Evolutionary conservation across 2,113 vertebrate genomes (phyloP).

Genomic region (Marcusenius ussheri): DNA sequence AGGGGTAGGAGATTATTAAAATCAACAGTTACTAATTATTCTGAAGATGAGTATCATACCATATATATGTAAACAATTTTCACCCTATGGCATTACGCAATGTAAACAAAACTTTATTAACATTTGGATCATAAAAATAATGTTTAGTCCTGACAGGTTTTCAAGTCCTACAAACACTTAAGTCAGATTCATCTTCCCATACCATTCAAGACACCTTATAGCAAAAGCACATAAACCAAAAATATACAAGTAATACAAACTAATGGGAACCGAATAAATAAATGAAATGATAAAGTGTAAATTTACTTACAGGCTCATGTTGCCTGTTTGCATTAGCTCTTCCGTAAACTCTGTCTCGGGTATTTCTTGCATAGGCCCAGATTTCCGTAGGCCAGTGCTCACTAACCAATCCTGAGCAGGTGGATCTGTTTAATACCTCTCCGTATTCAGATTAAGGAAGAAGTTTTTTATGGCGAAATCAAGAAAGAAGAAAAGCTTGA

Average conservation of each 20-base stretch:
- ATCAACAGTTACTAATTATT: neutral
- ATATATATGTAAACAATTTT: neutral
- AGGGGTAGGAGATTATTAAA: neutral
- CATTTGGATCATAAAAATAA: neutral
- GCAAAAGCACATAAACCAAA: neutral
- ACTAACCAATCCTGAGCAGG: neutral
- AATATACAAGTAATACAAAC: neutral
- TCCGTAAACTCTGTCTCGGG: neutral
- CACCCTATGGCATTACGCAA: neutral
- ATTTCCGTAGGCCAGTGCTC: neutral
- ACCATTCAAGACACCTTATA: neutral
- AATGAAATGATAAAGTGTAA: neutral
- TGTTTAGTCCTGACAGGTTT: neutral
- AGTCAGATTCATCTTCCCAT: neutral
- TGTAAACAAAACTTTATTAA: neutral
- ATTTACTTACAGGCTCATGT: neutral
- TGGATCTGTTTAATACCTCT: neutral
- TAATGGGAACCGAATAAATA: neutral
- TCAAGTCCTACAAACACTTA: neutral
- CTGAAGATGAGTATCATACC: neutral
- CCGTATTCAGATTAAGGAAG: neutral
- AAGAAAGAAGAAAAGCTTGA: neutral
- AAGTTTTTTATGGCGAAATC: neutral
- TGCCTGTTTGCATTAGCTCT: neutral
- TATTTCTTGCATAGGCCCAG: neutral